A percentile compares a stretch with the other conserved stretches of the same genome.
phyloP scores from a whole-genome alignment of 2,797 vertebrate species.

The Pagetopsis macropterus region DNA sequence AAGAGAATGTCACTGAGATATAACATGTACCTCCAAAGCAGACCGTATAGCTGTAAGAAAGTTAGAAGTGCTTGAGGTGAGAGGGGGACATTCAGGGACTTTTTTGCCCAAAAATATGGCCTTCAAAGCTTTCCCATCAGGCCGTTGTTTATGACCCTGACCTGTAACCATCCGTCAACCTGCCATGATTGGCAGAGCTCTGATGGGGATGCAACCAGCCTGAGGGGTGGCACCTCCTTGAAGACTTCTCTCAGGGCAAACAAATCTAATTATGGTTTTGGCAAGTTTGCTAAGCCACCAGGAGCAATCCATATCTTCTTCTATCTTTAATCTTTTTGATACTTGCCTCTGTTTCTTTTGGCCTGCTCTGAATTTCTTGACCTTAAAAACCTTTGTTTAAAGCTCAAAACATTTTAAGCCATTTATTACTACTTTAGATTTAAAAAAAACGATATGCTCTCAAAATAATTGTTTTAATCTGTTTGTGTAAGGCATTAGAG shows the following conservation, averaged over 20 bases:
- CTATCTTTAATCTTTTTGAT: slow-evolving; percentile 10
- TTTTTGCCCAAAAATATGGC: background rate
- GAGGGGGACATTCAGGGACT: background rate
- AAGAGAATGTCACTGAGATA: background rate
- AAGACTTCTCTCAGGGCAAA: background rate
- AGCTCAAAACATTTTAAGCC: background rate
- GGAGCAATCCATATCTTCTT: background rate
- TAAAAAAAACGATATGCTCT: background rate
- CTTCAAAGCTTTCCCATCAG: slow-evolving; percentile 3
- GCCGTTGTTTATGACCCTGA: slow-evolving; percentile 9
- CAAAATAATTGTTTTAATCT: slow-evolving; percentile 4
- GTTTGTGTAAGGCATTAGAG: slow-evolving; percentile 5
- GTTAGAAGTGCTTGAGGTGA: background rate
- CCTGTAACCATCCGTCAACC: slow-evolving; percentile 1
- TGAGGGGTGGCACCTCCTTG: background rate
- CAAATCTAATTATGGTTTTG: background rate
- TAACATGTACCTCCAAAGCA: background rate
- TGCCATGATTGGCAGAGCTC: slow-evolving; percentile 1
- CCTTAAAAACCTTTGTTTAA: background rate
- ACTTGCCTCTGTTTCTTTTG: background rate
- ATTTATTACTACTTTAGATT: background rate
- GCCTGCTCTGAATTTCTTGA: slow-evolving; percentile 5
- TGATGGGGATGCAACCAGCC: background rate
- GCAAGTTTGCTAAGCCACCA: slow-evolving; percentile 8
- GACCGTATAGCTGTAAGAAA: background rate